Evolutionary conservation across 2,113 vertebrate species (phyloP), one percentile per base, ranked within the genome.

Genomic region (Tautogolabrus adspersus): DNA sequence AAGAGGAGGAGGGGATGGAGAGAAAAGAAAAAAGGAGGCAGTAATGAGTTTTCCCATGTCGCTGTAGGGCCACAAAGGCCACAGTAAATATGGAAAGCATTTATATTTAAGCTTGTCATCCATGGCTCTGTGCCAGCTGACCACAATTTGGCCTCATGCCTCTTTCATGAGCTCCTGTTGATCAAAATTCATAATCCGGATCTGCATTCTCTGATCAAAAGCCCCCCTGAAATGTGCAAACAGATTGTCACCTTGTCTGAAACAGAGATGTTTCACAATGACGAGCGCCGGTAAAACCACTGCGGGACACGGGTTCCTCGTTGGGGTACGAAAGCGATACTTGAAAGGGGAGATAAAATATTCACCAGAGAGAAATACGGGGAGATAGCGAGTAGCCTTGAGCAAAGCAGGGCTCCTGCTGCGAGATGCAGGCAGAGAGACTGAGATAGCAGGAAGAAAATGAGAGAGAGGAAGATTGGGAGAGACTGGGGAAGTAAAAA

Each of bases 301-400:
- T 30, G 64, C 54, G 42, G 72, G 87, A 87, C 65, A 75, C 71
- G 7, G 58, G 26, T 0, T 19, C 18, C 76, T 59, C 66, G 65
- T 83, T 80, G 46, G n/a, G 10, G 55, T 77, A 79, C 74, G 74
- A 85, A 92, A 87, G 87, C 76, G 74, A 87, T 84, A 81, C 85
- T 90, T 89, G 85, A 91, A 90, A 91, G 85, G 55, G 22, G 0
- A 86, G 82, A 88, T 91, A 62, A 85, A 90, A 91, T 87, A 89
- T 87, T 89, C 89, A 87, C 82, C 73, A 72, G 82, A 82, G 86
- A 83, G 85, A 80, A 89, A 65, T 85, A 57, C 21, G 46, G 63
- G 62, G 58, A 84, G 80, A 83, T 70, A 74, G 63, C 42, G 56
- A 62, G 55, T 84, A 38, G 89, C 92, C 90, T 82, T 70, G 61